These are phyloP conservation scores for Theocolax elegans DNA, from an alignment of 1,140 invertebrate species.

Conservation along the genomic window DNA sequence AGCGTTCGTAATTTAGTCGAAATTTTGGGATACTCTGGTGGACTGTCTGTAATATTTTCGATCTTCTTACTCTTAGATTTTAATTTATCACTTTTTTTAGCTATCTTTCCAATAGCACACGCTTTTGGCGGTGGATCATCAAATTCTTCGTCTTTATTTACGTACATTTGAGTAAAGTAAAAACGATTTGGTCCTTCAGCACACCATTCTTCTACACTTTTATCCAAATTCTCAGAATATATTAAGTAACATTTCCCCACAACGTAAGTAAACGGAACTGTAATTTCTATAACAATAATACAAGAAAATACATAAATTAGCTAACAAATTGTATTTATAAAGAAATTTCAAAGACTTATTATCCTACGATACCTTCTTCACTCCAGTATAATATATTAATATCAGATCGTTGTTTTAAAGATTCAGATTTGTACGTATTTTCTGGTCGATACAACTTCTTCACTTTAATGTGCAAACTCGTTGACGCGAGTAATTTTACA, in stretches of 20 bases:
- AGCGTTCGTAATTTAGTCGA: constrained; percentile 73
- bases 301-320: constrained; percentile 19
- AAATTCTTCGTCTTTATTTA: constrained; percentile 70
- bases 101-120: constrained; percentile 69
- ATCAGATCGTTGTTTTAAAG: constrained; percentile 72
- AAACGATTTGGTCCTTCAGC: constrained; percentile 75
- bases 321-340: constrained; percentile 10
- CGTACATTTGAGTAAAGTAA: constrained; percentile 81
- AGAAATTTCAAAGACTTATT: neutral
- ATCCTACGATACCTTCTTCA: constrained; percentile 70
- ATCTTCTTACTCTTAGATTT: constrained; percentile 78
- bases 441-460: constrained; percentile 83
- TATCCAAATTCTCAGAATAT: constrained; percentile 70
- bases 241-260: constrained; percentile 74
- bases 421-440: constrained; percentile 74
- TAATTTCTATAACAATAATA: constrained; percentile 64
- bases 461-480: constrained; percentile 76
- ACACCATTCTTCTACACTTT: constrained; percentile 73
- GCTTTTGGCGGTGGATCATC: constrained; percentile 74
- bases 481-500: constrained; percentile 65
- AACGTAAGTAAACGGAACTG: constrained; percentile 68
- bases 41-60: constrained; percentile 47
- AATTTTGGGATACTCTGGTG: constrained; percentile 55
- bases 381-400: constrained; percentile 84
- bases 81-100: constrained; percentile 74